Evolutionary conservation across 2,888 invertebrate genomes (phyloP).

Genomic region (Quadriops clusia): DNA sequence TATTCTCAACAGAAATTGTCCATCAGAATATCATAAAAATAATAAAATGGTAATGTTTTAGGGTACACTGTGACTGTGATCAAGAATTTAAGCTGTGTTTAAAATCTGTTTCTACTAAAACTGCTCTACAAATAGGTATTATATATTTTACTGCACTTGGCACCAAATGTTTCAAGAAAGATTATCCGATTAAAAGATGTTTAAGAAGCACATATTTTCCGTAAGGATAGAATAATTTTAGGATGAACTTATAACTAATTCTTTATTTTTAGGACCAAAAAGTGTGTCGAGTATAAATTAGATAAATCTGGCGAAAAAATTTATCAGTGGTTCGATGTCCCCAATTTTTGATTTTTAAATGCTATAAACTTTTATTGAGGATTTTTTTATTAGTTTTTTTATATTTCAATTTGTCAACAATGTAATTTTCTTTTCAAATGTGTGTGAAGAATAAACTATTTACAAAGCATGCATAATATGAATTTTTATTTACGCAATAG

Average conservation of each 20-base stretch:
- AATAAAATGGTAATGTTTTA: no score
- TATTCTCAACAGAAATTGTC: no score
- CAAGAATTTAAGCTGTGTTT: constrained; percentile 4
- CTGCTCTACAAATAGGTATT: constrained; percentile 3
- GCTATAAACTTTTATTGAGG: no score
- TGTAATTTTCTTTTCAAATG: no score
- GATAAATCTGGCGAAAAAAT: constrained; percentile 1
- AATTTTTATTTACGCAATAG: no score
- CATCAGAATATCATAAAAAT: no score
- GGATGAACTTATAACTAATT: no score
- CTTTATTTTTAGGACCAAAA: constrained; percentile 5
- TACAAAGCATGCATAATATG: no score
- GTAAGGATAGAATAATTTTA: constrained; percentile 1
- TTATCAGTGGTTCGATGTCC: constrained; percentile 10
- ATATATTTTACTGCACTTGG: constrained; percentile 6
- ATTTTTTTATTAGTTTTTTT: no score
- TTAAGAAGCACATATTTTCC: constrained; percentile 1
- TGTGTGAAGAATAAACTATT: no score
- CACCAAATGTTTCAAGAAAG: constrained; percentile 6
- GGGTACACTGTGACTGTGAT: constrained; percentile 7
- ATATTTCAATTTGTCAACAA: no score
- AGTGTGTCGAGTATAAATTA: constrained; percentile 6
- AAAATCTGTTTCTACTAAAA: neutral
- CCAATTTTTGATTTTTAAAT: constrained; percentile 4
- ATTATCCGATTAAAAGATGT: constrained; percentile 1